These are phyloP conservation scores for Acanthosepion esculentum DNA, from an alignment of 2,888 invertebrate genomes.

Conservation along the genomic window DNA sequence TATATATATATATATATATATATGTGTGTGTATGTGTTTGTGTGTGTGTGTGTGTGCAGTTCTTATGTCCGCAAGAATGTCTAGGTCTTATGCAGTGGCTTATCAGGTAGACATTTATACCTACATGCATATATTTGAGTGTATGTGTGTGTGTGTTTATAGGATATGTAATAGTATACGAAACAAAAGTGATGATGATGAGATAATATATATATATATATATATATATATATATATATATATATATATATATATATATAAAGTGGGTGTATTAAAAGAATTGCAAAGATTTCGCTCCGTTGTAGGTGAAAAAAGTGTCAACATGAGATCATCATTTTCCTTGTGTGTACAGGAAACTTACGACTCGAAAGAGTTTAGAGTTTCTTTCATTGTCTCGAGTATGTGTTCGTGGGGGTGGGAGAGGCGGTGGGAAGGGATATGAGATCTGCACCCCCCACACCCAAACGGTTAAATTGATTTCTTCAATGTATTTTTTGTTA, in stretches of 20 bases:
- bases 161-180: too few relatives aligned
- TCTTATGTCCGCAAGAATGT: too few relatives aligned
- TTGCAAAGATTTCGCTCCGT: background rate
- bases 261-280: background rate
- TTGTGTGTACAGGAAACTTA: background rate
- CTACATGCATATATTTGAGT: too few relatives aligned
- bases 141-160: too few relatives aligned
- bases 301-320: background rate
- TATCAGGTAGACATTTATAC: too few relatives aligned
- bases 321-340: background rate
- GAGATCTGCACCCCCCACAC: background rate
- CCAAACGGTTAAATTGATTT: constrained; percentile 33
- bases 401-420: background rate
- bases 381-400: background rate
- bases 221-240: background rate
- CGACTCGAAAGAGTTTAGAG: background rate
- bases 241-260: background rate
- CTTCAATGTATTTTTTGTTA: background rate
- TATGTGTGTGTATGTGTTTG: too few relatives aligned
- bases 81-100: too few relatives aligned
- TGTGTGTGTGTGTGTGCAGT: too few relatives aligned
- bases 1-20: too few relatives aligned
- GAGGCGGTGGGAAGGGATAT: background rate
- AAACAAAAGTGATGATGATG: too few relatives aligned
- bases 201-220: background rate